These are phyloP conservation scores for Andrena dorsata DNA, from an alignment of 2,888 invertebrate genomes.

Conservation along the genomic window DNA sequence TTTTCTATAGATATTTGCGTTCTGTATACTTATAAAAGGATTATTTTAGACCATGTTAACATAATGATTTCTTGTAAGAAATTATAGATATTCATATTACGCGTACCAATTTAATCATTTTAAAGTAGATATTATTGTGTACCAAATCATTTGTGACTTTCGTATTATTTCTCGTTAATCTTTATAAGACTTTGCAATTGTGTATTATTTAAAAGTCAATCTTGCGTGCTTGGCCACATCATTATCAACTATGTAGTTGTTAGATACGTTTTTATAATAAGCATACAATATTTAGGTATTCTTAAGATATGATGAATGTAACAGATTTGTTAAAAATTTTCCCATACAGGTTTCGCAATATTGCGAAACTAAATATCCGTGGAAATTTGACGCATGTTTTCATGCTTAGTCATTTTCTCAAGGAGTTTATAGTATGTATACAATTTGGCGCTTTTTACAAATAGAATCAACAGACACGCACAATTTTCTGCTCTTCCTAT, in stretches of 20 bases:
- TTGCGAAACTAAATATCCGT: not conserved
- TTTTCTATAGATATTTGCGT: too few relatives aligned
- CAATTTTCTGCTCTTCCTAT: not conserved
- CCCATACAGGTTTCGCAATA: not conserved
- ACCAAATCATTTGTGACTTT: too few relatives aligned
- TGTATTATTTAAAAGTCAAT: conserved; percentile 16
- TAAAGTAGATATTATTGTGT: not conserved
- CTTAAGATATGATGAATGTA: conserved; percentile 6
- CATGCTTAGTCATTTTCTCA: not conserved
- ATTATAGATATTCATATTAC: not conserved
- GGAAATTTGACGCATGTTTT: not conserved
- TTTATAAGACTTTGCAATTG: not conserved
- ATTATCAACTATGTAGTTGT: not conserved
- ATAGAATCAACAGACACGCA: conserved; percentile 19
- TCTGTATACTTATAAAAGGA: too few relatives aligned
- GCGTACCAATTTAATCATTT: not conserved
- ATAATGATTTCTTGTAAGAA: not conserved
- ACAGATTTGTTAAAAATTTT: not conserved
- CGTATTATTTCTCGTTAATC: too few relatives aligned
- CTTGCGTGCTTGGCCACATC: conserved; percentile 21
- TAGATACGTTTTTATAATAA: conserved; percentile 27
- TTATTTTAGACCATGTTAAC: not conserved
- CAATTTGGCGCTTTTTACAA: not conserved
- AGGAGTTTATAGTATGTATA: not conserved
- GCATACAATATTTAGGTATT: conserved; percentile 22